These are phyloP conservation scores for Nymphalis urticae DNA, from an alignment of 2,888 invertebrate genomes.

Conservation along the genomic window DNA sequence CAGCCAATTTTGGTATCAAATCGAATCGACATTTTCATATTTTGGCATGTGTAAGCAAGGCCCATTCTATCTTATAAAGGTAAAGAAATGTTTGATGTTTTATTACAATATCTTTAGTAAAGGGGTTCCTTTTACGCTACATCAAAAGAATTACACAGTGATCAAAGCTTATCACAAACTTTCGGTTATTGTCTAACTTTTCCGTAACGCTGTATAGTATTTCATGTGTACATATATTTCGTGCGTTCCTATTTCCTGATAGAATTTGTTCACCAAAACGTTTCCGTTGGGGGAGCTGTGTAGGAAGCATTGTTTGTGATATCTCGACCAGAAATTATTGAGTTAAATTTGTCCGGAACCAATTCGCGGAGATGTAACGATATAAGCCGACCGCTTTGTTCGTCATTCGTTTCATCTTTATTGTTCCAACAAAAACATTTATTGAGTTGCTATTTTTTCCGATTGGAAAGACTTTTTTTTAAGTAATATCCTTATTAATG, in stretches of 20 bases:
- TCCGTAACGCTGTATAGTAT: slow-evolving; percentile 13
- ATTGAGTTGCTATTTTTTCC: slow-evolving; percentile 32
- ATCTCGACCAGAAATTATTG: slow-evolving; percentile 57
- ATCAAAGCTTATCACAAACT: slow-evolving; percentile 26
- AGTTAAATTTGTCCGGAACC: slow-evolving; percentile 46
- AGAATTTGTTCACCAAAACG: slow-evolving; percentile 42
- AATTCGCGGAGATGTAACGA: slow-evolving; percentile 43
- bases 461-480: slow-evolving; percentile 19
- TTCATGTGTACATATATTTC: slow-evolving; percentile 27
- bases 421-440: slow-evolving; percentile 47
- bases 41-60: too few species aligned
- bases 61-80: too few species aligned
- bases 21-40: too few species aligned
- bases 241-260: slow-evolving; percentile 40
- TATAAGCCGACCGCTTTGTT: slow-evolving; percentile 39
- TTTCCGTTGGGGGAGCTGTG: slow-evolving; percentile 41
- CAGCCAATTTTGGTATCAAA: too few species aligned
- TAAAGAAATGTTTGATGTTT: not conserved
- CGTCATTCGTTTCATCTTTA: slow-evolving; percentile 40
- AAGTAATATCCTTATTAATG: slow-evolving; percentile 18
- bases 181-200: slow-evolving; percentile 14
- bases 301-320: slow-evolving; percentile 53
- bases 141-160: slow-evolving; percentile 17
- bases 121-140: not conserved
- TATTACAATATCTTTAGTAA: not conserved